Conservation (phyloP, 1,140 invertebrate species). For the Hydropsyche tenuis region DNA sequence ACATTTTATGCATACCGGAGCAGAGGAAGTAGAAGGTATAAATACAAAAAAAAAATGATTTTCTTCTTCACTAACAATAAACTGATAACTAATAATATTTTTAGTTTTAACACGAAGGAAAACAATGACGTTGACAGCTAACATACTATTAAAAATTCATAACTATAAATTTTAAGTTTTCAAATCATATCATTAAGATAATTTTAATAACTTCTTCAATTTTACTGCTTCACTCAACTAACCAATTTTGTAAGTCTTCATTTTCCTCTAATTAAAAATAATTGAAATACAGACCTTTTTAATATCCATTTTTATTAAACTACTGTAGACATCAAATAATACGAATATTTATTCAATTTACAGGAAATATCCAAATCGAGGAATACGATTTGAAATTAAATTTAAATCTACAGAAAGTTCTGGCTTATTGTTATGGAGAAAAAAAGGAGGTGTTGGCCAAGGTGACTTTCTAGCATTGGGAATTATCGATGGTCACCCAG, state of each 20-base stretch:
- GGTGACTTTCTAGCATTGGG: constrained; percentile 62
- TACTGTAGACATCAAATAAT: neutral
- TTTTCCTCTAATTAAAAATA: neutral
- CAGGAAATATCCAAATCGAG: constrained; percentile 69
- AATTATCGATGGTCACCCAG: constrained; percentile 57
- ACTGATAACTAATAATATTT: constrained; percentile 20
- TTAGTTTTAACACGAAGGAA: constrained; percentile 49
- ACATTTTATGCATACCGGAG: constrained; percentile 62
- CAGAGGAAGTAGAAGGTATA: constrained; percentile 61
- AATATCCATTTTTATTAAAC: neutral
- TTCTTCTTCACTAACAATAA: constrained; percentile 28
- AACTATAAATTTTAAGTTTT: constrained; percentile 41
- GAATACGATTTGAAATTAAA: constrained; percentile 74
- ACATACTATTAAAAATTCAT: constrained; percentile 42
- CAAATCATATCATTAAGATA: constrained; percentile 41
- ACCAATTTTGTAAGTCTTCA: constrained; percentile 45
- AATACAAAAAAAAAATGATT: neutral
- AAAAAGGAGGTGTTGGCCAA: constrained; percentile 60
- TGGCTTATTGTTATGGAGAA: constrained; percentile 72
- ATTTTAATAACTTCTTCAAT: constrained; percentile 40
- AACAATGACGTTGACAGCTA: constrained; percentile 41
- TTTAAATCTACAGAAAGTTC: constrained; percentile 71
- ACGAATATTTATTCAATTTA: constrained; percentile 36
- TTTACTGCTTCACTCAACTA: constrained; percentile 42
- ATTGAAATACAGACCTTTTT: constrained; percentile 1